Percentiles rank a stretch among this genome's conserved stretches.
phyloP scores from a whole-genome alignment of 2,113 vertebrate genomes.

The Catharus fuscescens region DNA sequence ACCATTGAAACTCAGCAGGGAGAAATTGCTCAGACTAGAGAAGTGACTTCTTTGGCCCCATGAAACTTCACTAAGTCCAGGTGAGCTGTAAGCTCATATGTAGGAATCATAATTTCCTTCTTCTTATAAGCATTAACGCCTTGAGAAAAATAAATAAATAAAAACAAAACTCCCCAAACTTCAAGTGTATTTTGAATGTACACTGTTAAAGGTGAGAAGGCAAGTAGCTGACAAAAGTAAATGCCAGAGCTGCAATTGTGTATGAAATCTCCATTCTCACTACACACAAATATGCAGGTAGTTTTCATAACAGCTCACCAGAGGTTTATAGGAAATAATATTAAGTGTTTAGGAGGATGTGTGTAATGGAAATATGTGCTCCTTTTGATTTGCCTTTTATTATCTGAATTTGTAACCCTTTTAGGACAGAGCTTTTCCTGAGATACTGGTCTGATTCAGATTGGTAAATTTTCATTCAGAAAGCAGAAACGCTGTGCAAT shows the following conservation, averaged over 20 bases:
- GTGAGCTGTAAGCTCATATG: neutral
- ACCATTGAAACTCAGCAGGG: constrained; percentile 22
- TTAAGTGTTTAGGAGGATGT: neutral
- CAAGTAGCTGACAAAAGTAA: neutral
- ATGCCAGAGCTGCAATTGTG: neutral
- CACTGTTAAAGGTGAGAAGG: neutral
- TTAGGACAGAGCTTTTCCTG: neutral
- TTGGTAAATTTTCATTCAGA: neutral
- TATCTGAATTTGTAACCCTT: neutral
- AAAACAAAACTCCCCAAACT: neutral
- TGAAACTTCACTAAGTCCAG: neutral
- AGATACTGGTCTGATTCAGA: neutral
- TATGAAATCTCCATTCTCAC: neutral
- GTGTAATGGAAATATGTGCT: neutral
- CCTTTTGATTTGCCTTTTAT: neutral
- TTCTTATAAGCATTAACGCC: neutral
- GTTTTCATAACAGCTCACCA: neutral
- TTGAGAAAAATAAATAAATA: neutral
- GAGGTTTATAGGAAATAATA: neutral
- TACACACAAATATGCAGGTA: neutral
- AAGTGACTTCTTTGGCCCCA: neutral
- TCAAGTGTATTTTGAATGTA: neutral
- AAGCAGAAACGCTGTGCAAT: neutral
- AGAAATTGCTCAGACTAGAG: constrained; percentile 9
- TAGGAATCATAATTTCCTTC: neutral